Conservation (phyloP, 2,797 vertebrate genomes). For the Petrocephalus schoutedeni region DNA sequence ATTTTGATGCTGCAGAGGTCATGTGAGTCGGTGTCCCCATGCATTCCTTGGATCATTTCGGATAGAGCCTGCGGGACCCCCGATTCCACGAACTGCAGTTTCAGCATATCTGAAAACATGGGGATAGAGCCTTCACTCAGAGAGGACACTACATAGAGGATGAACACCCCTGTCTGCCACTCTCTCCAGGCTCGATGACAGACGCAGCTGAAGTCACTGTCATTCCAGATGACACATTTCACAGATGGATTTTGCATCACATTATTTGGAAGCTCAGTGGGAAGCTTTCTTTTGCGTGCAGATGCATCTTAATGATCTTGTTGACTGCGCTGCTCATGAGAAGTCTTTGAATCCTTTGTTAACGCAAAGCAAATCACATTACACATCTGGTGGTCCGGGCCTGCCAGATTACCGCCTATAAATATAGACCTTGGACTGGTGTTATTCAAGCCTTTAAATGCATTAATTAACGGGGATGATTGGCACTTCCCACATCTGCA, state of each 20-base stretch:
- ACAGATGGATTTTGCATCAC: not conserved
- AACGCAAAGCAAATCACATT: not conserved
- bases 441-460: slow-evolving; percentile 10
- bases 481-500: not conserved
- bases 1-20: slow-evolving; percentile 81
- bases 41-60: slow-evolving; percentile 70
- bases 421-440: not conserved
- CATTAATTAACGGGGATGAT: not conserved
- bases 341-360: not conserved
- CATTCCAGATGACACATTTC: not conserved
- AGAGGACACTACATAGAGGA: not conserved
- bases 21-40: slow-evolving; percentile 67
- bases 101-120: slow-evolving; percentile 65
- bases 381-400: not conserved
- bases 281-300: not conserved
- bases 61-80: slow-evolving; percentile 74
- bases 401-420: not conserved
- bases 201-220: not conserved
- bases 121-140: not conserved
- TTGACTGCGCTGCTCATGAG: not conserved
- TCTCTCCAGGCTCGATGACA: not conserved
- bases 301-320: not conserved
- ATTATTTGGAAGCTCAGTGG: not conserved
- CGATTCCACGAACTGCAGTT: slow-evolving; percentile 78
- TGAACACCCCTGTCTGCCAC: not conserved